Percentiles rank a stretch among this genome's conserved stretches.
Evolutionary conservation across 2,113 vertebrate genomes (phyloP).

Genomic region (Catagonus wagneri): DNA sequence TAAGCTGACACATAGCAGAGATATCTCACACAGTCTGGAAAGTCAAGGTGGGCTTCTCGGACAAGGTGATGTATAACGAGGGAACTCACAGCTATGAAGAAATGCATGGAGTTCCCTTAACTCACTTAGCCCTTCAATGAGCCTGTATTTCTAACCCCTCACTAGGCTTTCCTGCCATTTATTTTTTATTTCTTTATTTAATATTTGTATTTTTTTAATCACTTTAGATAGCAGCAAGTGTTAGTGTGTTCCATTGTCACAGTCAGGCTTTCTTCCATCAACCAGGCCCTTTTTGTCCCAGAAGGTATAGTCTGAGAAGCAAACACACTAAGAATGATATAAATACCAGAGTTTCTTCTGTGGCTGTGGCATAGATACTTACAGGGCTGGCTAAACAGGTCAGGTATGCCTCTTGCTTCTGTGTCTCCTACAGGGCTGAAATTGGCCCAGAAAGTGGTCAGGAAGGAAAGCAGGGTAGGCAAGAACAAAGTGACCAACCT

Average conservation of each 20-base stretch:
- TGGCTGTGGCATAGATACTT: not conserved
- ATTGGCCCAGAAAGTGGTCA: not conserved
- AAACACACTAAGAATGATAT: not conserved
- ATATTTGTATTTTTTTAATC: not conserved
- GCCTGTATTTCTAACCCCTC: not conserved
- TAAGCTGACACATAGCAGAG: not conserved
- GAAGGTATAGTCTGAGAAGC: not conserved
- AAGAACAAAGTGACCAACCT: not conserved
- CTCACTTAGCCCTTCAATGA: not conserved
- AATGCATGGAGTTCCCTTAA: not conserved
- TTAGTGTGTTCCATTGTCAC: not conserved
- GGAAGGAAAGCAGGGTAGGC: not conserved
- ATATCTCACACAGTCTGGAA: not conserved
- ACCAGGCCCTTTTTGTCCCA: not conserved
- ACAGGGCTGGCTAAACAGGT: not conserved
- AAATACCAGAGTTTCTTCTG: not conserved
- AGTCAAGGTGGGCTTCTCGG: not conserved
- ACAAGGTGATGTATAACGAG: not conserved
- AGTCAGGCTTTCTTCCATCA: not conserved
- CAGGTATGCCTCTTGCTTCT: not conserved
- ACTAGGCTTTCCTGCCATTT: not conserved
- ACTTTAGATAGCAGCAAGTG: not conserved
- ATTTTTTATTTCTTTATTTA: not conserved
- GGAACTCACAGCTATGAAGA: not conserved
- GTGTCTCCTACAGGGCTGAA: not conserved